phyloP scores from a whole-genome alignment of 2,888 invertebrate species.

The Scaptomyza polygonia region DNA sequence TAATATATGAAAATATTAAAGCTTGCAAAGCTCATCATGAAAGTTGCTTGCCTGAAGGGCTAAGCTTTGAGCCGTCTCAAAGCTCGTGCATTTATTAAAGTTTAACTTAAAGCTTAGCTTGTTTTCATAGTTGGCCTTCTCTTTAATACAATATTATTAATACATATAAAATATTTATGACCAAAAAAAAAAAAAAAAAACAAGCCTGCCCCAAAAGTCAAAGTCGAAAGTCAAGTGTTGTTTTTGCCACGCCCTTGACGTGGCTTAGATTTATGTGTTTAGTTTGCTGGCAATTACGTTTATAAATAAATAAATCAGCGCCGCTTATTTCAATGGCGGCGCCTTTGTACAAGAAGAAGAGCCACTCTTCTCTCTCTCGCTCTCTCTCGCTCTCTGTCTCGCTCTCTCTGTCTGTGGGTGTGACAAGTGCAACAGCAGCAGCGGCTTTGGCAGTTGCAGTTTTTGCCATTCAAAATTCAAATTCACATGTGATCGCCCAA shows the following conservation, averaged over 20 bases:
- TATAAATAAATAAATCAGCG: constrained; percentile 77
- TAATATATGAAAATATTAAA: too few relatives aligned
- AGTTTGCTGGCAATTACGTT: constrained; percentile 66
- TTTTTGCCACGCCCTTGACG: constrained; percentile 35
- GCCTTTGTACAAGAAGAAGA: constrained; percentile 44
- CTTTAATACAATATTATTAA: too few relatives aligned
- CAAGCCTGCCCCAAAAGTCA: neutral
- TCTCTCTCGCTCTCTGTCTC: neutral
- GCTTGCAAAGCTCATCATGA: too few relatives aligned
- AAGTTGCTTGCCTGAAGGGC: too few relatives aligned
- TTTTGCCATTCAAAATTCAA: constrained; percentile 70
- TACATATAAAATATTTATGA: neutral
- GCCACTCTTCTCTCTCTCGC: neutral
- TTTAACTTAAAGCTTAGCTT: too few relatives aligned
- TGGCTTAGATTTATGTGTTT: constrained; percentile 54
- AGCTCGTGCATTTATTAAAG: too few relatives aligned
- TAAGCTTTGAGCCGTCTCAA: too few relatives aligned
- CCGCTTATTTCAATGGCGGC: constrained; percentile 37
- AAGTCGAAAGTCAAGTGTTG: constrained; percentile 1
- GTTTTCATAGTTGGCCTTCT: too few relatives aligned
- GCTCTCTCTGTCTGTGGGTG: constrained; percentile 55
- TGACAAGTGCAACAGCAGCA: constrained; percentile 58
- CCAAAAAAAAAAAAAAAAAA: too few relatives aligned
- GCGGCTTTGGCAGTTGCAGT: too few relatives aligned
- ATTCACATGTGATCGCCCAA: constrained; percentile 73